Conservation (phyloP, 2,888 invertebrate species). For the Dynastes maya region DNA sequence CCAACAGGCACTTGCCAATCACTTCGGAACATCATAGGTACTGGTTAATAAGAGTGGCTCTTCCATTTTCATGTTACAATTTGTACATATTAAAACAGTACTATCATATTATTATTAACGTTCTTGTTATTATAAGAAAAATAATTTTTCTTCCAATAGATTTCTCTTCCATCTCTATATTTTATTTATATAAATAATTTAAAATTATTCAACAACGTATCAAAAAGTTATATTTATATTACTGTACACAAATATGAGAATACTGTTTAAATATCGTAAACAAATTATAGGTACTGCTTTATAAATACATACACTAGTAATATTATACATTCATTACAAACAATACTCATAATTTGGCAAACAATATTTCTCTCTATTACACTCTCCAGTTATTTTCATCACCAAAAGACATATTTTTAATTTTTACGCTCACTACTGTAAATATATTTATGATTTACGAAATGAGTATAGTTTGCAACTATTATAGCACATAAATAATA, state of each 20-base stretch:
- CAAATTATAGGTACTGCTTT: constrained; percentile 49
- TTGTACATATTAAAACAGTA: constrained; percentile 37
- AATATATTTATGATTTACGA: constrained; percentile 22
- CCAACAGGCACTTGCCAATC: constrained; percentile 58
- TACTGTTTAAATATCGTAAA: constrained; percentile 34
- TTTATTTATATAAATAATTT: constrained; percentile 37
- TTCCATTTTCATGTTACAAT: constrained; percentile 32
- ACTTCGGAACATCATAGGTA: constrained; percentile 54
- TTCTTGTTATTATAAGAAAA: constrained; percentile 23
- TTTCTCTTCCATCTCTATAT: constrained; percentile 25
- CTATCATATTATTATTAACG: constrained; percentile 22
- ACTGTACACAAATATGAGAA: constrained; percentile 29
- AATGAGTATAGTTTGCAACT: constrained; percentile 47
- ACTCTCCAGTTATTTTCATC: not conserved
- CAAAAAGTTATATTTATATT: constrained; percentile 32
- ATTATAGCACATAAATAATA: constrained; percentile 44
- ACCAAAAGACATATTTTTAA: not conserved
- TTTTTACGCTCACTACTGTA: constrained; percentile 5
- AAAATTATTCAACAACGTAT: constrained; percentile 27
- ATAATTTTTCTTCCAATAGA: constrained; percentile 31
- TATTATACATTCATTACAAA: constrained; percentile 44
- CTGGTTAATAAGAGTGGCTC: constrained; percentile 28
- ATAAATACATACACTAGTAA: constrained; percentile 39
- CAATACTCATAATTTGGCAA: constrained; percentile 46
- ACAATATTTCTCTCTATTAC: constrained; percentile 12